Percentiles rank a stretch among this genome's conserved stretches.
Conservation (phyloP, 2,888 invertebrate genomes). For the Halictus quadricinctus region DNA sequence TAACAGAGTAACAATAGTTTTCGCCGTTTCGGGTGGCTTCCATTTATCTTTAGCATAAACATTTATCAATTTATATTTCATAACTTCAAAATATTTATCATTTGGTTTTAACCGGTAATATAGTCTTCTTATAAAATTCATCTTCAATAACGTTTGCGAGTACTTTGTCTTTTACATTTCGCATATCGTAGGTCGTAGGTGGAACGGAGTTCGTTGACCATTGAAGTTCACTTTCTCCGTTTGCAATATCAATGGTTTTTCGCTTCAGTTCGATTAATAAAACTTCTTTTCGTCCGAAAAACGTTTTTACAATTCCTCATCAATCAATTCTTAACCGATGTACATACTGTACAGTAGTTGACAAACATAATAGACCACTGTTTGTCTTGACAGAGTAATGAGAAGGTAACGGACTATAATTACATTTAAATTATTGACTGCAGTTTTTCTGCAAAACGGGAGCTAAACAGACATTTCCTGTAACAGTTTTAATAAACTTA, state of each 20-base stretch:
- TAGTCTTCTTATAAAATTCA: slow-evolving; percentile 29
- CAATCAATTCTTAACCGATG: neutral
- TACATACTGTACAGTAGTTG: neutral
- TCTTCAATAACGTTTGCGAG: neutral
- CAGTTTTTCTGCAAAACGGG: too few relatives aligned
- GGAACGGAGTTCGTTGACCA: neutral
- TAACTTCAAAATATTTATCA: slow-evolving; percentile 11
- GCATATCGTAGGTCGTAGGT: neutral
- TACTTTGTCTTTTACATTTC: neutral
- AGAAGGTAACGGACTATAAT: too few relatives aligned
- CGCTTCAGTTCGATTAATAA: neutral
- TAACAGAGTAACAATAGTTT: neutral
- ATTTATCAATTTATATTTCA: slow-evolving; percentile 5
- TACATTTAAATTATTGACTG: too few relatives aligned
- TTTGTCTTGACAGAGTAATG: neutral
- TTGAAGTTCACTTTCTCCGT: neutral
- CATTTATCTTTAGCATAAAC: neutral
- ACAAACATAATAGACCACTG: neutral
- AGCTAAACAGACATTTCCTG: too few relatives aligned
- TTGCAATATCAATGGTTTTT: neutral
- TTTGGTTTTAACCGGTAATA: slow-evolving; percentile 13
- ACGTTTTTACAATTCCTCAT: neutral
- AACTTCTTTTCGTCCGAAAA: neutral
- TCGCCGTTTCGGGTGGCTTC: neutral
- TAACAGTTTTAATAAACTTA: too few relatives aligned